Percentiles rank a stretch among this genome's conserved stretches.
Evolutionary conservation across 2,113 vertebrate genomes (phyloP).

Genomic region (Gorilla gorilla): DNA sequence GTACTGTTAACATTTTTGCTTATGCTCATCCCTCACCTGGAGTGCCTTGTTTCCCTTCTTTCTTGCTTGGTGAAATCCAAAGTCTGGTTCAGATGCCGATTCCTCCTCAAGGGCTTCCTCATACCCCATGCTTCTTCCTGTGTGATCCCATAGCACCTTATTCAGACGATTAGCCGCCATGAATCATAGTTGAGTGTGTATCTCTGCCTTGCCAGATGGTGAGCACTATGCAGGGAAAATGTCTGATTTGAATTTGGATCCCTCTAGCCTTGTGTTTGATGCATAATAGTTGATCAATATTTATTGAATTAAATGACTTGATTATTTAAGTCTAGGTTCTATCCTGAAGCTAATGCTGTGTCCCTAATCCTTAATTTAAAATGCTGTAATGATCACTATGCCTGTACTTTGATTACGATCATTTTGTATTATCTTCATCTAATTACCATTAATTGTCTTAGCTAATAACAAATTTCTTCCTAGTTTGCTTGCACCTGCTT

Average conservation of each 20-base stretch:
- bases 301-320: background rate
- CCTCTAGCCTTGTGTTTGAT: background rate
- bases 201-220: background rate
- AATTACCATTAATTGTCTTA: background rate
- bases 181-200: background rate
- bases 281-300: background rate
- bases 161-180: background rate
- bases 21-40: background rate
- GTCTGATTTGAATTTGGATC: background rate
- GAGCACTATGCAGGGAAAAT: background rate
- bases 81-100: background rate
- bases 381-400: background rate
- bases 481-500: background rate
- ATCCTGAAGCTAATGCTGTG: background rate
- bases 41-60: background rate
- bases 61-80: background rate
- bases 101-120: background rate
- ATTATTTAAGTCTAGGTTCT: background rate
- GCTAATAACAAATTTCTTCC: background rate
- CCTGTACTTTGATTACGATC: background rate
- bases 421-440: background rate
- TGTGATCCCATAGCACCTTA: background rate
- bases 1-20: background rate
- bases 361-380: background rate
- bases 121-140: background rate